Conservation (phyloP, 92 coral and sea anemone species). For the Parazoanthus swiftii region DNA sequence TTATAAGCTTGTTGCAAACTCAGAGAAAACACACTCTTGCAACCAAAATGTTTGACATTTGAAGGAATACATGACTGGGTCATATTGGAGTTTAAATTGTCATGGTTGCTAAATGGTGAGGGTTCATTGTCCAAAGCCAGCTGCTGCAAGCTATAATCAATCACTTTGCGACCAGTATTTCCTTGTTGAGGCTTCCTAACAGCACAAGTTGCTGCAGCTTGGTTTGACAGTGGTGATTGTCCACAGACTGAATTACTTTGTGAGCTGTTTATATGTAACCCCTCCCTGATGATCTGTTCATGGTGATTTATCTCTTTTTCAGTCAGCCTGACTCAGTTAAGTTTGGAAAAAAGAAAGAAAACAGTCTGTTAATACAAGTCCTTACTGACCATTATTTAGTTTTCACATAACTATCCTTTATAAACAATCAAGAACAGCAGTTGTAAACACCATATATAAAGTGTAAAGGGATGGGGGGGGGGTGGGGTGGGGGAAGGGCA, state of each 20-base stretch:
- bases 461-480: too few relatives aligned
- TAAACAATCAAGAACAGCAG: too few relatives aligned
- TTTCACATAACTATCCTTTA: too few relatives aligned
- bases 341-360: too few relatives aligned
- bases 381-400: too few relatives aligned
- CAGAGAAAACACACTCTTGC: constrained; percentile 20
- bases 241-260: background rate
- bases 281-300: background rate
- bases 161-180: background rate
- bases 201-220: background rate
- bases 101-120: background rate
- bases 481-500: too few relatives aligned
- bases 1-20: constrained; percentile 37
- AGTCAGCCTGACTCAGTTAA: background rate
- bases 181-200: background rate
- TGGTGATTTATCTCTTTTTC: background rate
- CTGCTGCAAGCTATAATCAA: background rate
- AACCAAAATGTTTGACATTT: background rate
- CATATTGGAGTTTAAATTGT: background rate
- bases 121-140: background rate
- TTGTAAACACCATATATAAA: too few relatives aligned
- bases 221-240: background rate
- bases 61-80: background rate
- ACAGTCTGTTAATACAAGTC: background rate
- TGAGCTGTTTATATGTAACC: background rate